phyloP scores from a whole-genome alignment of 2,113 vertebrate species.

The Amphilophus citrinellus region DNA sequence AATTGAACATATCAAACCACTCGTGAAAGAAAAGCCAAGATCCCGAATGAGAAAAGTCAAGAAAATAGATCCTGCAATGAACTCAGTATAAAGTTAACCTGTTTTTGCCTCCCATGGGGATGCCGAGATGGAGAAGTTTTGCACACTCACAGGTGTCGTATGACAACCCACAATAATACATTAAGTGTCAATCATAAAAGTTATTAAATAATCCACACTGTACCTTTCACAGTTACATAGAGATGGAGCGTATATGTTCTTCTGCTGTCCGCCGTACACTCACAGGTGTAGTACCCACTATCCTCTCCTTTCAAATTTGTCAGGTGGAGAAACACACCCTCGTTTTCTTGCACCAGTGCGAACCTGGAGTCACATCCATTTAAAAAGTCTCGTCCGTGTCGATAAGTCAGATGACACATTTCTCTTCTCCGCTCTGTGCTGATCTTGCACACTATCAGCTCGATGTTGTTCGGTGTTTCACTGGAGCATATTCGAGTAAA shows the following conservation, averaged over 20 bases:
- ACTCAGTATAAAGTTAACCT: not conserved
- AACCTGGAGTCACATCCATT: slow-evolving; percentile 30
- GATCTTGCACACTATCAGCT: not conserved
- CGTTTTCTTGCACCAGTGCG: not conserved
- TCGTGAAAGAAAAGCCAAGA: accelerated
- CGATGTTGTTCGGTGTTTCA: not conserved
- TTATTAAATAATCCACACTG: accelerated
- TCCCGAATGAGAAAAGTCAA: not conserved
- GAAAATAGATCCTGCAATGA: not conserved
- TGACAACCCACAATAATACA: not conserved
- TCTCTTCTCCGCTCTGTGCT: not conserved
- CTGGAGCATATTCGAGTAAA: slow-evolving; percentile 9
- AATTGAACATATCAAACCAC: too few relatives aligned
- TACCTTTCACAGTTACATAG: slow-evolving; percentile 12
- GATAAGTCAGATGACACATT: not conserved
- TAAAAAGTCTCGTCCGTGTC: accelerated
- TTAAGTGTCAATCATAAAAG: accelerated
- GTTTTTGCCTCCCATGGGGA: slow-evolving; percentile 10
- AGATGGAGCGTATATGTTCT: not conserved
- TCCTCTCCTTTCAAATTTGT: not conserved
- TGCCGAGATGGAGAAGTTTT: accelerated
- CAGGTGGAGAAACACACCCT: slow-evolving; percentile 11
- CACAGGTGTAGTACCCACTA: slow-evolving; percentile 22
- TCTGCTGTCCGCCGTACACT: accelerated
- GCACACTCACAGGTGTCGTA: not conserved